Evolutionary conservation across 2,797 vertebrate species (phyloP), one percentile per base, ranked within the genome.

Genomic region (Vespertilio murinus): DNA sequence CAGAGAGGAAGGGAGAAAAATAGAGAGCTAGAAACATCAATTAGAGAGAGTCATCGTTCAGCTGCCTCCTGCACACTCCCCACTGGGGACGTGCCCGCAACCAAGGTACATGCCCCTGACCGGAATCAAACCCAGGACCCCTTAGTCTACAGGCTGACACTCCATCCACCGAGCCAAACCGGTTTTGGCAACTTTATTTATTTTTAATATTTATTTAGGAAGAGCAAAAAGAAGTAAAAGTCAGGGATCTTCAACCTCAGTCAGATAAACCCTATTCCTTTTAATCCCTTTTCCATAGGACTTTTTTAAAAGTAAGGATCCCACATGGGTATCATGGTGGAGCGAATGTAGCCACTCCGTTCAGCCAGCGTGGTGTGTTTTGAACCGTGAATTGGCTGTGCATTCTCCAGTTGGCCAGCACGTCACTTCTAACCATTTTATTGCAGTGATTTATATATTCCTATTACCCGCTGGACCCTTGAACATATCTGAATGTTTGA

Each of bases 401-500:
- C 6, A 52, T 70, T 35, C 77, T 87, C 25, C 28, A 30, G 4
- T 30, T 12, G 33, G 18, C 52, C 52, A 79, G 13, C 23, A 75
- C 38, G 25, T 67, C 20, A 18, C 47, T 90, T 61, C 69, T 56
- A 75, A 56, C 45, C 40, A 79, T 77, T 20, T 71, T 52, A 77
- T 42, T 35, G 28, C 28, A 33, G 2, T 25, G 47, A 65, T 71
- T 71, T 18, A 8, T 30, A 25, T 3, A 77, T n/a, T 59, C 59
- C 75, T 77, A 22, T 88, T 88, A 84, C 47, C 45, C 33, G 1
- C 18, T 67, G 73, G 61, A 45, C 35, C 52, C 35, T 88, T 71
- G 69, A 85, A 90, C 78, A 12, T 69, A 80, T 69, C 30, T 92
- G 90, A 75, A 91, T 73, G 67, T 90, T 90, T 95, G 23, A 90